Percentiles rank a stretch among this genome's conserved stretches.
These are phyloP conservation scores for Strigamia crassipes DNA, from an alignment of 2,888 invertebrate species.

Conservation along the genomic window DNA sequence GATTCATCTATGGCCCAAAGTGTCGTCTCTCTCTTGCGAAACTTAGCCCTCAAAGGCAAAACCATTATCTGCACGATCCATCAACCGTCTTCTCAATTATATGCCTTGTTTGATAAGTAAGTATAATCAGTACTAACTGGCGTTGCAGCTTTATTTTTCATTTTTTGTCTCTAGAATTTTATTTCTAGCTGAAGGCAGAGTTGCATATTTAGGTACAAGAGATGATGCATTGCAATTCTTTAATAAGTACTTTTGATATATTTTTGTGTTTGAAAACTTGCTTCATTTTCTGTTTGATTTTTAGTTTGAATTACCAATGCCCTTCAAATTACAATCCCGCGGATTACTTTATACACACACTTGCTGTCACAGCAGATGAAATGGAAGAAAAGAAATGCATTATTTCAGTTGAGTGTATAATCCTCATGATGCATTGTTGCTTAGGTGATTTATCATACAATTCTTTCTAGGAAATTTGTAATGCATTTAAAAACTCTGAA, in stretches of 20 bases:
- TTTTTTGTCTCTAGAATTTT: slow-evolving; percentile 64
- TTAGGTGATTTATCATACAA: no score
- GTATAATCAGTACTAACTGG: no score
- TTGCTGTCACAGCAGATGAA: slow-evolving; percentile 61
- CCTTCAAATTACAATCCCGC: slow-evolving; percentile 62
- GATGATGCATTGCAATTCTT: slow-evolving; percentile 80
- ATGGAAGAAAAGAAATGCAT: slow-evolving; percentile 55
- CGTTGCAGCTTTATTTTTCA: not conserved
- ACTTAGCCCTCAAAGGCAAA: slow-evolving; percentile 68
- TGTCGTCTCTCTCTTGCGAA: slow-evolving; percentile 74
- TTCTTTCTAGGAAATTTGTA: slow-evolving; percentile 54
- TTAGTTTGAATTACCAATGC: slow-evolving; percentile 56
- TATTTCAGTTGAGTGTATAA: slow-evolving; percentile 46
- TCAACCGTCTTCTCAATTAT: slow-evolving; percentile 89
- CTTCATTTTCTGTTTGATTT: not conserved
- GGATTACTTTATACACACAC: slow-evolving; percentile 63
- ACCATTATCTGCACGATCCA: slow-evolving; percentile 92
- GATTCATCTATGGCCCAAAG: slow-evolving; percentile 97
- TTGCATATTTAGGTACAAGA: slow-evolving; percentile 78
- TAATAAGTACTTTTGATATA: slow-evolving; percentile 67
- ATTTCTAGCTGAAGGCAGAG: slow-evolving; percentile 88
- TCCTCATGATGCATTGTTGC: not conserved
- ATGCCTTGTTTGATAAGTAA: slow-evolving; percentile 80
- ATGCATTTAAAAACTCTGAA: slow-evolving; percentile 55
- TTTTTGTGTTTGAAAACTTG: not conserved